Evolutionary conservation across 2,797 vertebrate species (phyloP).

Genomic region (Parauchenoglanis punctatus): DNA sequence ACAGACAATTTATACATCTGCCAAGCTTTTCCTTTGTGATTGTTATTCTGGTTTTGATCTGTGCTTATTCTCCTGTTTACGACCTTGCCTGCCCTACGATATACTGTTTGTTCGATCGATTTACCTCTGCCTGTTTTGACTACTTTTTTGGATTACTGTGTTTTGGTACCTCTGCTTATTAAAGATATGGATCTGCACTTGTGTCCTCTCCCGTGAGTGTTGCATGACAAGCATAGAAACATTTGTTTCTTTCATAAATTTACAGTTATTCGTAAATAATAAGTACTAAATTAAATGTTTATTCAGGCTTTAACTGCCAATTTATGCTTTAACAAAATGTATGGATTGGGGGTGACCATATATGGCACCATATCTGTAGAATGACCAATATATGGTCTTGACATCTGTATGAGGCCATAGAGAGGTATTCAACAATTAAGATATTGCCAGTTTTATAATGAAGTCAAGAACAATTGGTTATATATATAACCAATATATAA

Average conservation of each 20-base stretch:
- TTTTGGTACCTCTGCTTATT: too few species aligned
- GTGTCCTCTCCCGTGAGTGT: too few species aligned
- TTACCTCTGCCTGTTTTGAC: too few species aligned
- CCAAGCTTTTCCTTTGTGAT: too few species aligned
- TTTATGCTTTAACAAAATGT: background rate
- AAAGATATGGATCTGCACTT: too few species aligned
- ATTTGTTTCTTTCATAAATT: background rate
- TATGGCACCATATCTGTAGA: background rate
- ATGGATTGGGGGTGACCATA: background rate
- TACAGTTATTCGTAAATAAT: background rate
- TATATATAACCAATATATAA: too few species aligned
- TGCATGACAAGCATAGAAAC: background rate
- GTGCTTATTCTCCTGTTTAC: too few species aligned
- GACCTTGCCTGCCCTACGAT: too few species aligned
- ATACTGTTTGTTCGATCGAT: too few species aligned
- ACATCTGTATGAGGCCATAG: background rate
- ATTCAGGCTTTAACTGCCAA: background rate
- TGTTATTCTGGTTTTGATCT: too few species aligned
- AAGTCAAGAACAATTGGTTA: background rate
- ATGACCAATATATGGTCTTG: background rate
- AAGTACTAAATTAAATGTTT: background rate
- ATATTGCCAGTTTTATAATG: background rate
- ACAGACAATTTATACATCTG: too few species aligned
- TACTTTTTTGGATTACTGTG: too few species aligned
- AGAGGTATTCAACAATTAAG: background rate